Evolutionary conservation across 2,888 invertebrate species (phyloP).

Genomic region (Gymnoscelis rufifasciata): DNA sequence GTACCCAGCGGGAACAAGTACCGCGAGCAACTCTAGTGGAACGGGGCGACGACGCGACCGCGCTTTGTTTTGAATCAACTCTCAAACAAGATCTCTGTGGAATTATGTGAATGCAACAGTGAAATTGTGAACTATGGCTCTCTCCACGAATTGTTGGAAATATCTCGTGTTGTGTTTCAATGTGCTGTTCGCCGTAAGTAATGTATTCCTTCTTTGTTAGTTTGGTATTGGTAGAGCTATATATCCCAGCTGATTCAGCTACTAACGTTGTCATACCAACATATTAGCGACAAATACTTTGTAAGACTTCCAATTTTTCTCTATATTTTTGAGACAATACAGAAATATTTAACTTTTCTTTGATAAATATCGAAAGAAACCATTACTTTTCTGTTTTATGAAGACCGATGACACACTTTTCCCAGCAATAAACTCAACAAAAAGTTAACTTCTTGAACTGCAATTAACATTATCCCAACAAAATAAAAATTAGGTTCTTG

Average conservation of each 20-base stretch:
- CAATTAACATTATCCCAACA: slow-evolving; percentile 1
- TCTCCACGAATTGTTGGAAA: slow-evolving; percentile 74
- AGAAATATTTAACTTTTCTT: not conserved
- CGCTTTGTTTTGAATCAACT: slow-evolving; percentile 65
- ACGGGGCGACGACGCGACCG: slow-evolving; percentile 49
- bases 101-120: slow-evolving; percentile 56
- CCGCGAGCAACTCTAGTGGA: slow-evolving; percentile 67
- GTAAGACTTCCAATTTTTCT: not conserved
- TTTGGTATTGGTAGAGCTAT: slow-evolving; percentile 23
- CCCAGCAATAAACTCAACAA: slow-evolving; percentile 11
- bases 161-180: slow-evolving; percentile 73
- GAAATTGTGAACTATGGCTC: slow-evolving; percentile 53
- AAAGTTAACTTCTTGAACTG: slow-evolving; percentile 11
- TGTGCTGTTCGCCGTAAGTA: slow-evolving; percentile 68
- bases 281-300: slow-evolving; percentile 23
- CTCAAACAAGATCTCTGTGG: slow-evolving; percentile 57
- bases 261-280: slow-evolving; percentile 68
- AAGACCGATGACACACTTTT: slow-evolving; percentile 21
- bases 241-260: slow-evolving; percentile 33
- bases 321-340: not conserved
- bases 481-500: not conserved
- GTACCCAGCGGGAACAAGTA: slow-evolving; percentile 27
- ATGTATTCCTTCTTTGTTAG: slow-evolving; percentile 28
- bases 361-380: not conserved
- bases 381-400: not conserved